Evolutionary conservation across 2,888 invertebrate genomes (phyloP).

Genomic region (Eulithis testata): DNA sequence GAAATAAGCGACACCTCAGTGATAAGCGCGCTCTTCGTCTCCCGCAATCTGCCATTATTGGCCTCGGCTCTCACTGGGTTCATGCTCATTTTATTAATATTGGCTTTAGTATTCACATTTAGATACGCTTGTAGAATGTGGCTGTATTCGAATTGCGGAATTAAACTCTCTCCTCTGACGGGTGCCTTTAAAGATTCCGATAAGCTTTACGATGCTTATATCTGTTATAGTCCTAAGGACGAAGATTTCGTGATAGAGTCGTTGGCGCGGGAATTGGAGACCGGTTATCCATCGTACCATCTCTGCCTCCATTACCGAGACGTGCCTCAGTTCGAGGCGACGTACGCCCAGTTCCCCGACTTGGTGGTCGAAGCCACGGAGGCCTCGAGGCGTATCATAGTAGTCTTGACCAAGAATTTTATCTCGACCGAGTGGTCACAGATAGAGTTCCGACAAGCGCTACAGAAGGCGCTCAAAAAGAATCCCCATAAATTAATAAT

Average conservation of each 20-base stretch:
- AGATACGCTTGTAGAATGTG: slow-evolving; percentile 94
- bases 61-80: slow-evolving; percentile 91
- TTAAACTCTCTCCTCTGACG: slow-evolving; percentile 90
- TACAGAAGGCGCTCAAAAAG: slow-evolving; percentile 94
- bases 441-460: slow-evolving; percentile 94
- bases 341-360: slow-evolving; percentile 89
- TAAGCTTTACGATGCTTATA: slow-evolving; percentile 96
- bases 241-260: slow-evolving; percentile 95
- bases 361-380: slow-evolving; percentile 94
- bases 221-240: slow-evolving; percentile 96
- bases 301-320: slow-evolving; percentile 95
- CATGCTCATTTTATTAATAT: slow-evolving; percentile 90
- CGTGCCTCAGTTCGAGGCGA: slow-evolving; percentile 88
- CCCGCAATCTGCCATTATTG: slow-evolving; percentile 92
- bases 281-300: slow-evolving; percentile 90
- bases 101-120: slow-evolving; percentile 93
- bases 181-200: slow-evolving; percentile 91
- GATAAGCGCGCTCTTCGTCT: slow-evolving; percentile 92
- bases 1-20: slow-evolving; percentile 92
- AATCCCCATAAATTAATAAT: slow-evolving; percentile 94
- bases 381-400: slow-evolving; percentile 93
- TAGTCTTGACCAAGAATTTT: slow-evolving; percentile 95
- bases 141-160: slow-evolving; percentile 94
- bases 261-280: slow-evolving; percentile 93
- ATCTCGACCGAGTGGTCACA: slow-evolving; percentile 97